Percentiles rank a stretch among this genome's conserved stretches.
Conservation (phyloP, 2,113 vertebrate genomes). For the Ceyx cyanopectus region DNA sequence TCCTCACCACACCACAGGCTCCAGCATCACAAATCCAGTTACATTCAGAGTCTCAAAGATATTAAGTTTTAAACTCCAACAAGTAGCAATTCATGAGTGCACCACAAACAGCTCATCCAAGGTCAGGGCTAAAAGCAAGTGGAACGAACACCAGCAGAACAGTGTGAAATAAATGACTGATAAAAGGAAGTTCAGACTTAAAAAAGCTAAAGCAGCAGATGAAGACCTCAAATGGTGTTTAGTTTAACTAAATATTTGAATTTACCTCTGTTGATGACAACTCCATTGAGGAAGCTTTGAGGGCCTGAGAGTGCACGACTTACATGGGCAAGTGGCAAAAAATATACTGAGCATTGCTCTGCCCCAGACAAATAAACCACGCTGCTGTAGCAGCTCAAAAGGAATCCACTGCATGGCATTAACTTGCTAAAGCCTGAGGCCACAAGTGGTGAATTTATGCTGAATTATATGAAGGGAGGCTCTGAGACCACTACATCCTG, state of each 20-base stretch:
- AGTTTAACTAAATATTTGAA: not conserved
- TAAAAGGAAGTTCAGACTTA: not conserved
- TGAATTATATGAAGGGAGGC: not conserved
- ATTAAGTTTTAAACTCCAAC: not conserved
- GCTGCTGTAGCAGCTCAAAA: not conserved
- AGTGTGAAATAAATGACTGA: not conserved
- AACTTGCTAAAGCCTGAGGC: not conserved
- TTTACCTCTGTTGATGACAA: not conserved
- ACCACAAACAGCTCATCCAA: accelerated
- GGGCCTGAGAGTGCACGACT: not conserved
- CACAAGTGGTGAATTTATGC: not conserved
- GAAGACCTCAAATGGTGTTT: not conserved
- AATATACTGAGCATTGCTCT: not conserved
- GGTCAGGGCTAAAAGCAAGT: not conserved
- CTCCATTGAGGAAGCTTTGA: not conserved
- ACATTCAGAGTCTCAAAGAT: accelerated
- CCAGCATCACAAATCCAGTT: not conserved
- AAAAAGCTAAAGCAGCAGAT: not conserved
- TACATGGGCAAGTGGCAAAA: accelerated
- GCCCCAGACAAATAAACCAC: not conserved
- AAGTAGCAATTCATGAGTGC: accelerated
- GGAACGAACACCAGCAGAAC: not conserved
- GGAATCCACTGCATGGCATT: not conserved
- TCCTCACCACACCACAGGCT: not conserved
- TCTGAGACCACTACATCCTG: not conserved